phyloP scores from a whole-genome alignment of 2,797 vertebrate genomes.

The Eurystomus glaucurus region DNA sequence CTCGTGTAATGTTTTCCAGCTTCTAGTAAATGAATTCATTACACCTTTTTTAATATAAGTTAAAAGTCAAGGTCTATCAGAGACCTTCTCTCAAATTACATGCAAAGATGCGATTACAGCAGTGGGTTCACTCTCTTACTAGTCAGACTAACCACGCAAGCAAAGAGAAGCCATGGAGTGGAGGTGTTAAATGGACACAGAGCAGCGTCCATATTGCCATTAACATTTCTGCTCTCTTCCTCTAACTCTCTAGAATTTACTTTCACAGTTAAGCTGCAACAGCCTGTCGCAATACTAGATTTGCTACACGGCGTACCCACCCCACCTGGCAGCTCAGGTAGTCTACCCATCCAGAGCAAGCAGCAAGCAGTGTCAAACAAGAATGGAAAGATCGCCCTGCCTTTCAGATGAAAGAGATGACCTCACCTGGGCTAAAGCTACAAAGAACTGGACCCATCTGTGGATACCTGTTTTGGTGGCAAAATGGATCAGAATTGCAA shows the following conservation, averaged over 20 bases:
- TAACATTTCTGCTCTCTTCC: background rate
- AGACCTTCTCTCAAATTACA: background rate
- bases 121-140: background rate
- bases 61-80: background rate
- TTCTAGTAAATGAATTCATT: background rate
- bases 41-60: background rate
- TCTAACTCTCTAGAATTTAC: background rate
- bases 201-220: background rate
- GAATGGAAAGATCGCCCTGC: background rate
- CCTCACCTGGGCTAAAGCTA: background rate
- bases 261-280: background rate
- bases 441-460: background rate
- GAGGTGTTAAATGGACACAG: background rate
- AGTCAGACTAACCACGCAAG: background rate
- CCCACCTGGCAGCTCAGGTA: background rate
- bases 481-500: background rate
- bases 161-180: accelerated
- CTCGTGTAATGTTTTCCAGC: background rate
- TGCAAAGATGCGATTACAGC: accelerated
- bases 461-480: background rate
- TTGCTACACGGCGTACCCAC: background rate
- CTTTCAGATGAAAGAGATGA: background rate
- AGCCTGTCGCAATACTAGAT: background rate
- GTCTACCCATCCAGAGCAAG: background rate
- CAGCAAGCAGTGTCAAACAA: background rate